Evolutionary conservation across 2,888 invertebrate species (phyloP), one percentile per base, ranked within the genome.

Genomic region (Sisyra terminalis): DNA sequence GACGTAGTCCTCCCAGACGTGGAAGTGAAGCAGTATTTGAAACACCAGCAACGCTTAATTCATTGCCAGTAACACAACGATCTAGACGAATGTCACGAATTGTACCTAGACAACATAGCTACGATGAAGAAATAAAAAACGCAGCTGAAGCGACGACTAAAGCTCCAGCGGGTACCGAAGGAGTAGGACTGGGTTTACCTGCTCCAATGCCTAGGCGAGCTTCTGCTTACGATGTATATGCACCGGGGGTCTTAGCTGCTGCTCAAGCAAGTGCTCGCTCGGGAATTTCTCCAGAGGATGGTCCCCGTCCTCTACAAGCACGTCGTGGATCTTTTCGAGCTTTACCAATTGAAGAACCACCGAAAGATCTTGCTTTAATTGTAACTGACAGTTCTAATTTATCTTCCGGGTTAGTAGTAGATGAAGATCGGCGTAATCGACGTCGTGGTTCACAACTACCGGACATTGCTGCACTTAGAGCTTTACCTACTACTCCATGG

Each of bases 381-480:
- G 73, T 65, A 50, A 70, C 56, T 57, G 69, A 58, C 58, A 70
- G 58, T 2, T 24, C 24, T 5, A 24, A 7, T 24, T 24, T 24
- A 24, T 69, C 75, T 3, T 7, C 17, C 5, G 14, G 11, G 3
- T 68, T 76, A 38, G 69, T 73, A 15, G 71, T 75, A n/a, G 78
- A 80, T 46, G 81, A 80, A 46, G 86, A 76, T 48, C 64, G 85
- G 46, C 74, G 84, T 24, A 73, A 75, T 49, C 69, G 85, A 47
- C 73, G 88, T 53, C 71, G 86, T 43, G 85, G 84, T 47, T 87
- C 87, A 35, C 85, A 86, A 58, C 63, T 87, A 87, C 84, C 85
- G 37, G 84, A 85, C 53, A 78, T 85, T 60, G 74, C 75, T 32
- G 56, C 67, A 8, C 53, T 66, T 3, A 59, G 65, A 40, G 55